Evolutionary conservation across 2,888 invertebrate species (phyloP).

Genomic region (Ectemnius continuus): DNA sequence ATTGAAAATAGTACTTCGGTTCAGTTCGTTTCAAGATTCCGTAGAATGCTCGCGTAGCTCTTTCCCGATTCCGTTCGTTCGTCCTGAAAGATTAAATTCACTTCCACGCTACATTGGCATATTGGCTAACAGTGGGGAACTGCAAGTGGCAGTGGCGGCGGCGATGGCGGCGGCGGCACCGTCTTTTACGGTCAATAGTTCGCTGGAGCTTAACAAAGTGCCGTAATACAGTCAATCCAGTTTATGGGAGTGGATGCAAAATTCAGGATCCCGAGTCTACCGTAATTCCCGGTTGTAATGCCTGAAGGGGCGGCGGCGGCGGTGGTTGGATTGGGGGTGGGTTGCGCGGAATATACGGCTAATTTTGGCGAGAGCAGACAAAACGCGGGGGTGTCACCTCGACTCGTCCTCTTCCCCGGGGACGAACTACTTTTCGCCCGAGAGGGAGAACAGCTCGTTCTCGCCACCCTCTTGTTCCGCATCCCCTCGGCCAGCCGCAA

Average conservation of each 20-base stretch:
- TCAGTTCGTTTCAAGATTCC: no score
- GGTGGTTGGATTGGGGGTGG: not conserved
- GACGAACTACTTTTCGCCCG: constrained; percentile 52
- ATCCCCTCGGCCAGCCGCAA: constrained; percentile 11
- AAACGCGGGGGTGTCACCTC: constrained; percentile 58
- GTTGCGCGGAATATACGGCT: constrained; percentile 47
- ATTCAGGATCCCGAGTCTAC: not conserved
- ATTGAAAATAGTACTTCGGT: no score
- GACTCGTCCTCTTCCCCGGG: constrained; percentile 51
- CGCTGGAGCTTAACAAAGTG: no score
- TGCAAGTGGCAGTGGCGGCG: no score
- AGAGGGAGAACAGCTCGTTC: constrained; percentile 5
- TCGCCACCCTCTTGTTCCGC: constrained; percentile 13
- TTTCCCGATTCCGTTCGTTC: no score
- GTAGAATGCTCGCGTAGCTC: no score
- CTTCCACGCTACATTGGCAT: no score
- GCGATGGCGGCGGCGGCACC: no score
- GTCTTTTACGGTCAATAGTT: no score
- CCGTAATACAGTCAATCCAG: no score
- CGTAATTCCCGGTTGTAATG: constrained; percentile 7
- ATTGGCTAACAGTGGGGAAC: no score
- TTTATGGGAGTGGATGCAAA: constrained; percentile 2
- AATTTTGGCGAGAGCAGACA: constrained; percentile 62
- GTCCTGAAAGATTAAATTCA: no score
- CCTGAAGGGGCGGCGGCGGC: not conserved